Base-by-base conservation (phyloP, 2,113 vertebrate genomes). In the Cottus gobio region DNA sequence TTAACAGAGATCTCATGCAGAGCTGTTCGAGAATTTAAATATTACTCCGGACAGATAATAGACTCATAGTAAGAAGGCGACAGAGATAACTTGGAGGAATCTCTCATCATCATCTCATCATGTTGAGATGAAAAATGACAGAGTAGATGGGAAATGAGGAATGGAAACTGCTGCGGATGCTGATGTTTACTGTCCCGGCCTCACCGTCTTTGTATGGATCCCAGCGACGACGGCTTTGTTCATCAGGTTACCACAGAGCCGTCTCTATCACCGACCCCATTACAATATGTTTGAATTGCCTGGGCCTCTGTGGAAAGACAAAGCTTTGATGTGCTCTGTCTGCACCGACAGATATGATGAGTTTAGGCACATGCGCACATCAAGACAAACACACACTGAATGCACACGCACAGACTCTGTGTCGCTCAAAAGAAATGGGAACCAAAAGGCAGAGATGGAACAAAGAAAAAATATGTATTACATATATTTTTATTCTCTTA, bases 221-320 rank as follows among this genome's bases (percentile, higher is more conserved):
- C 75, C 62, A 87, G 85, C 57, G 76, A 85, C 74, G 75, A 76
- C 26, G 36, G 79, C 89, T 90, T 93, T 89, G 86, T 92, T 93
- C 83, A 79, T 87, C 70, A 77, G 83, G 58, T 64, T 69, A 87
- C 88, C 81, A 88, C 70, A 87, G 73, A 80, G 63, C 58, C 11
- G 4, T 73, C 86, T 87, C 79, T 68, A 65, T 92, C 84, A 76
- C 72, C 89, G 62, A 63, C 68, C 79, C n/a, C 71, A 91, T 94
- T 93, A 90, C 78, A 89, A 89, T 82, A 54, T 79, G 74, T 94
- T 95, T 94, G 91, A 94, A 91, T 93, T 86, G 28, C 69, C 75
- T 64, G 64, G 18, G 71, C 81, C 76, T 85, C 82, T 61, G 81
- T 69, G 56, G 37, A 65, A 73, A 88, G 81, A 84, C 71, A 75